Evolutionary conservation across 2,113 vertebrate genomes (phyloP), one percentile per base, ranked within the genome.

Genomic region (Gallinago jamesoni): DNA sequence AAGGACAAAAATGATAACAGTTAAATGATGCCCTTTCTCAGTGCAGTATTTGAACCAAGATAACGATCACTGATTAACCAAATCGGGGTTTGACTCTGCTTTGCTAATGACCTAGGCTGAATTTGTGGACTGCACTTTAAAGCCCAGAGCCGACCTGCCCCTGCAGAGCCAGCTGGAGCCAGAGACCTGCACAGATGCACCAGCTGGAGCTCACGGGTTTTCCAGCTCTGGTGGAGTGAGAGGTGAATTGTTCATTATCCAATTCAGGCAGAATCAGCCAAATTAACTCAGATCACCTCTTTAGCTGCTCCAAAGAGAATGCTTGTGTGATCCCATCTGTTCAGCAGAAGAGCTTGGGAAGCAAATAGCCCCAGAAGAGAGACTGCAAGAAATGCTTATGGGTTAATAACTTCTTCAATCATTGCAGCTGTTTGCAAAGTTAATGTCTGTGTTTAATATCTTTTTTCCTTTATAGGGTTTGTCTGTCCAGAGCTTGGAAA

Each of bases 281-380:
- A 94, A 93, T 84, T 94, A 89, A 79, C 47, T 91, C 35, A 39
- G 48, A 72, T 91, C 84, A 66, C 62, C 62, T 93, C 81, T 50
- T 72, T 52, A 94, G 84, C 28, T 66, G 24, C 39, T 96, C 43
- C 63, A 82, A 76, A 84, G 77, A 82, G 66, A 94, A 89, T 57
- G 22, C 27, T 85, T 76, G 48, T 84, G 48, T 82, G 66, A 84
- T 94, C 27, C 81, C 87, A 85, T 91, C 69, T 95, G 84, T 75
- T 96, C 74, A 82, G 39, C 56, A 68, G 62, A 89, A 95, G 27
- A 92, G 33, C 45, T 87, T 82, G 39, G 81, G 39, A 94, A 95
- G 30, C 7, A 75, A 89, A 22, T 45, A 66, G 62, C 22, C 66
- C 74, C 77, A 73, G n/a, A 74, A 81, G n/a, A 86, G 37, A 72